Conservation (phyloP, 2,888 invertebrate genomes). For the Lepidochitona cinerea region DNA sequence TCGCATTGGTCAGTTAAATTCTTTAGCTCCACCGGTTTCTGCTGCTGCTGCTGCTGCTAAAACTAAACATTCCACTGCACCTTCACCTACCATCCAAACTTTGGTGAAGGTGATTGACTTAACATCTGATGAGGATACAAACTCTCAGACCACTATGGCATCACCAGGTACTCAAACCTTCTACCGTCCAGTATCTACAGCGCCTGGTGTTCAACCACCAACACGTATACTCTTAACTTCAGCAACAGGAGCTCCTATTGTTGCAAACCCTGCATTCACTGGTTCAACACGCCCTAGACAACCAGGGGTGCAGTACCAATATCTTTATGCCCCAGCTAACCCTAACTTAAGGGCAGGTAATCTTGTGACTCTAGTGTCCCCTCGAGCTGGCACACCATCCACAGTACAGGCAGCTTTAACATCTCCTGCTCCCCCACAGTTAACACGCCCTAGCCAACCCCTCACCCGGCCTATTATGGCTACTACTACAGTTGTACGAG, state of each 20-base stretch:
- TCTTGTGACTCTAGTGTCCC: neutral
- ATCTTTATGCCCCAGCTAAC: neutral
- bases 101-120: neutral
- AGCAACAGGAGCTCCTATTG: neutral
- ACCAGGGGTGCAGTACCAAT: neutral
- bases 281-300: neutral
- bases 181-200: neutral
- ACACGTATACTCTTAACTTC: neutral
- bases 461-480: neutral
- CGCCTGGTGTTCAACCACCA: neutral
- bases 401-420: neutral
- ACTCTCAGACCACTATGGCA: neutral
- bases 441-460: slow-evolving; percentile 14
- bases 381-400: slow-evolving; percentile 1
- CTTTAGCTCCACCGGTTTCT: neutral
- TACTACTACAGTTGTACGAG: slow-evolving; percentile 11
- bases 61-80: neutral
- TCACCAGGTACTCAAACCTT: neutral
- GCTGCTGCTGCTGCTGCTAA: neutral
- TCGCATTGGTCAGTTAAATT: neutral
- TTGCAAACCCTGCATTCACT: neutral
- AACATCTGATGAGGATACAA: neutral
- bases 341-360: neutral
- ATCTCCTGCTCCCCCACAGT: slow-evolving; percentile 13
- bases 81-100: neutral